Conservation (phyloP, 2,797 vertebrate species). For the Erithacus rubecula region DNA sequence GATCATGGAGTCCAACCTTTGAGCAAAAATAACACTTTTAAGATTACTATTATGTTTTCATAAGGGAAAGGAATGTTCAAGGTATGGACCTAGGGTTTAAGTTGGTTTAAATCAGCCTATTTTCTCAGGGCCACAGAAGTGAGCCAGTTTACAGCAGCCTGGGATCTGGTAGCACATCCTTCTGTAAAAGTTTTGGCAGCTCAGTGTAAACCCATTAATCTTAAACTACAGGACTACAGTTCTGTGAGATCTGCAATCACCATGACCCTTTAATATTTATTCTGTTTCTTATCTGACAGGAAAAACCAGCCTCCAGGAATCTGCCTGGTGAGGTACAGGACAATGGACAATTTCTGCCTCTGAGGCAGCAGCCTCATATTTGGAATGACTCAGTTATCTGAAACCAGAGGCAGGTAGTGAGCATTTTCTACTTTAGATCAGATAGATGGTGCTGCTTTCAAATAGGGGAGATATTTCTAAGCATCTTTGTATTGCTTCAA, state of each 20-base stretch:
- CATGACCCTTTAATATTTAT: constrained; percentile 10
- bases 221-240: not conserved
- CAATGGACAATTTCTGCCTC: constrained; percentile 14
- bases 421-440: not conserved
- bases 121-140: not conserved
- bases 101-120: not conserved
- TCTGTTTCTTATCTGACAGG: constrained; percentile 41
- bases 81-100: not conserved
- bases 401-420: not conserved
- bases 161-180: not conserved
- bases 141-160: not conserved
- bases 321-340: not conserved
- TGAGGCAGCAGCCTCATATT: not conserved
- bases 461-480: not conserved
- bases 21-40: not conserved
- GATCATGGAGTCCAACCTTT: not conserved
- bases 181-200: not conserved
- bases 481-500: not conserved
- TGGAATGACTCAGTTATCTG: constrained; percentile 5
- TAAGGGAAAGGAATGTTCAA: not conserved
- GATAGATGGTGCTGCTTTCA: not conserved
- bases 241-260: not conserved
- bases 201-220: constrained; percentile 24
- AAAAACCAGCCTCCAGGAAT: constrained; percentile 21
- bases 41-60: not conserved